Conservation (phyloP, 2,113 vertebrate genomes). For the Erythrolamprus reginae region DNA sequence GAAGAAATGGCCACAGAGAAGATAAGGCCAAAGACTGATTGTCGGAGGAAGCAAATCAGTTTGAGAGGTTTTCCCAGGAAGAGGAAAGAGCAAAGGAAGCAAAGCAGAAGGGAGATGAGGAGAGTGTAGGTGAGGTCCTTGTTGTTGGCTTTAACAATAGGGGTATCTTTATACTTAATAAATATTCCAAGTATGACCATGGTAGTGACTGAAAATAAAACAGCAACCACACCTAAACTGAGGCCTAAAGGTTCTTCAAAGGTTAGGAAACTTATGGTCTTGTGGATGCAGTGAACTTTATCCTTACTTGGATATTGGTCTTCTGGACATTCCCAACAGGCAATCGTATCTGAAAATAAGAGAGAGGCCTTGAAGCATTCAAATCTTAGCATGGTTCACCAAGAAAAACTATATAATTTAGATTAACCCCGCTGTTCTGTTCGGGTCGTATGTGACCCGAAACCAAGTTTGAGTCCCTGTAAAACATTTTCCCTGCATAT, state of each 20-base stretch:
- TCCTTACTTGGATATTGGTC: neutral
- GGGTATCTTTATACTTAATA: neutral
- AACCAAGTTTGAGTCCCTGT: too few relatives aligned
- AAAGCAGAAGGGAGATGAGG: neutral
- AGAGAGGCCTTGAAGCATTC: neutral
- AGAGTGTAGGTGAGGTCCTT: neutral
- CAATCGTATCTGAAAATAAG: neutral
- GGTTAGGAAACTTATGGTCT: neutral
- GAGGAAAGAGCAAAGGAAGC: neutral
- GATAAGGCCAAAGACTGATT: neutral
- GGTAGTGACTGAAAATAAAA: neutral
- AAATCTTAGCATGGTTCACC: neutral
- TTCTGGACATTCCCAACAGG: neutral
- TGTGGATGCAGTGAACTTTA: neutral
- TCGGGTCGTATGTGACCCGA: too few relatives aligned
- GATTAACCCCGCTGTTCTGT: too few relatives aligned
- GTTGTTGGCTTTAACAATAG: neutral
- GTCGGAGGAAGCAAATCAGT: neutral
- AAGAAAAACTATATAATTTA: neutral
- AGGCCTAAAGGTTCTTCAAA: neutral
- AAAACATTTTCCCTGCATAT: too few relatives aligned
- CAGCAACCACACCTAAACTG: neutral
- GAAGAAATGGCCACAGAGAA: neutral
- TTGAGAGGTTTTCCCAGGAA: neutral
- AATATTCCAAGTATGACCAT: neutral